Base-by-base conservation (phyloP, 2,888 invertebrate species). In the Penaeus monodon region DNA sequence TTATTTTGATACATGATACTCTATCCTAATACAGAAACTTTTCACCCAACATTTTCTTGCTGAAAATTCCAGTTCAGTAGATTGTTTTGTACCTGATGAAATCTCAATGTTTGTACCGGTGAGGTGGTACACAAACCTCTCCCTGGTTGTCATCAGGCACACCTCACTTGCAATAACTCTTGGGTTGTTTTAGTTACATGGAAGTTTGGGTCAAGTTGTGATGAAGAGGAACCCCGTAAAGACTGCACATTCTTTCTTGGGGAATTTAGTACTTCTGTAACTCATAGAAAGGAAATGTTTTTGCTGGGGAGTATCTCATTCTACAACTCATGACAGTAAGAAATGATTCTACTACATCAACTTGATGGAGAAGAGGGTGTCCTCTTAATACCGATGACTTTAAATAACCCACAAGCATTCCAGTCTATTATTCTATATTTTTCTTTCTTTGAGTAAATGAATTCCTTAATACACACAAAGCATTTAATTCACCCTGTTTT, bases 1-100 rank as follows among this genome's bases (percentile, higher is more conserved):
- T 68, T 80, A 79, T 86, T 86, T 82, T 78, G 76, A 57, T 82
- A 86, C 49, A 63, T 86, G 44, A 77, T 33, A 33, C 74, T 57
- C 57, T 57, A 57, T 57, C 57, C 57, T 57, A 57, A 57, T 57
- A 57, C 57, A 57, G 57, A 57, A 57, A 57, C 57, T 57, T 57
- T 57, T 57, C 17, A 57, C 57, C 57, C 57, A 57, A 57, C 57
- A 57, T 64, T 85, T 68, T 85, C 73, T 73, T 66, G 27, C 29
- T 20, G 49, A 7, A 80, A 64, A 74, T 68, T 85, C 57, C 29
- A 76, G 29, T 77, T 77, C 63, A 64, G 78, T 86, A 81, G 81
- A 68, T 81, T 74, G 66, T 86, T 77, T 86, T 81, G 86, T 86
- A 86, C 86, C 86, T 86, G 86, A 86, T 68, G 68, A 85, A 86